Base-by-base conservation (phyloP, 2,113 vertebrate genomes). In the Hassar affinis region DNA sequence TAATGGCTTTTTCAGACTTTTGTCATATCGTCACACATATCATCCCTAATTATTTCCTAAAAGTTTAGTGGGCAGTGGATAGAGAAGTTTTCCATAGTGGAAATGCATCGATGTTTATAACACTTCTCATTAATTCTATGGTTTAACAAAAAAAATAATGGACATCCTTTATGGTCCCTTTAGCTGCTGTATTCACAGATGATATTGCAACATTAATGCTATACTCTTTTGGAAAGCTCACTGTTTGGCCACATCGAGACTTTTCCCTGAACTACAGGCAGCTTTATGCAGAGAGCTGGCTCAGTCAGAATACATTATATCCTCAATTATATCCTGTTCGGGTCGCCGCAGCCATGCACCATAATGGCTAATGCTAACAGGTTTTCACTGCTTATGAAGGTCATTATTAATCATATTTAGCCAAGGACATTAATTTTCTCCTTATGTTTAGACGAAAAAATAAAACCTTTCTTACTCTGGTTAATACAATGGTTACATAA, bases 401-500 rank as follows among this genome's bases (percentile, higher is more conserved):
- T 78, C 66, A 68, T 72, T 38, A 79, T 84, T 87, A 81, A 85
- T 88, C 68, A 85, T 81, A 85, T 81, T 64, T 72, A 54, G 68
- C 51, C 59, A 57, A 35, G 82, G 75, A 84, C 66, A 52, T 77
- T 68, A 49, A 75, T 71, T 66, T 81, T 62, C 45, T 52, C 45
- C 27, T 22, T 33, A 49, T 33, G 27, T 54, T 49, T 49, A 64
- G 47, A 18, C 45, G 35, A 35, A 35, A 77, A 77, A 56, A 75
- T 38, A 38, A 71, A 45, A 71, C 68, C 68, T 71, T 47, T 11
- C 22, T 47, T 71, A 25, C 8, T 42, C 66, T 45, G 35, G 20
- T 25, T 25, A n/a, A 71, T 71, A 45, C 22, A 45, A 45, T 14
- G 38, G 22, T 25, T 1, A 5, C 38, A 45, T 45, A 22, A 42